These are phyloP conservation scores for Athripsodes cinereus DNA, from an alignment of 2,888 invertebrate genomes.

Conservation along the genomic window DNA sequence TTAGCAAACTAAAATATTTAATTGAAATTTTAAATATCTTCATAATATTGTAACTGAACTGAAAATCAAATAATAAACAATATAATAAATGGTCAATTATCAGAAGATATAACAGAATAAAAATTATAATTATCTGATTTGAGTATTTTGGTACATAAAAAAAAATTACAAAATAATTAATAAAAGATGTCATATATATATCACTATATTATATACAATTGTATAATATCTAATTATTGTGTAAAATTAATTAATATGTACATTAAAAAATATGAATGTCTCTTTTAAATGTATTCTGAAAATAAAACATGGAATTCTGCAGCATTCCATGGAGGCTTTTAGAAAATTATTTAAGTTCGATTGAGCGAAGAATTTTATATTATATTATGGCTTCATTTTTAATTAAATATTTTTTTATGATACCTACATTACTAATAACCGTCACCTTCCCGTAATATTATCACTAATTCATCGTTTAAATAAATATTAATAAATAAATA, in stretches of 20 bases:
- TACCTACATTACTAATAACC: background rate
- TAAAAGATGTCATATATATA: background rate
- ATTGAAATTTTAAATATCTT: background rate
- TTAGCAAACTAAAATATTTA: background rate
- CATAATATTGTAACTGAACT: background rate
- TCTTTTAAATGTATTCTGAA: no score
- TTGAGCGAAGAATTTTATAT: no score
- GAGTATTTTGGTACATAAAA: constrained; percentile 18
- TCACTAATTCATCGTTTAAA: background rate
- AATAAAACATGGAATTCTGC: constrained; percentile 2
- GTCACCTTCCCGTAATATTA: background rate
- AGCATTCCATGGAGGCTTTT: background rate
- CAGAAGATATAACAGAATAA: background rate
- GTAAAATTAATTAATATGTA: no score
- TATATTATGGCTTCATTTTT: background rate
- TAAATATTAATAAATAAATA: constrained; percentile 9
- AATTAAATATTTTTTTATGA: background rate
- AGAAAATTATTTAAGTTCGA: background rate
- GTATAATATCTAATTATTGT: background rate
- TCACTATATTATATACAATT: background rate
- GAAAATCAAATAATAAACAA: no score
- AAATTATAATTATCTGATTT: background rate
- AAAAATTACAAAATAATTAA: background rate
- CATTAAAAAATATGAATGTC: no score
- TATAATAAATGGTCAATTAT: no score